These are phyloP conservation scores for Drosophila affinis DNA, from an alignment of 2,888 invertebrate species.

Conservation along the genomic window DNA sequence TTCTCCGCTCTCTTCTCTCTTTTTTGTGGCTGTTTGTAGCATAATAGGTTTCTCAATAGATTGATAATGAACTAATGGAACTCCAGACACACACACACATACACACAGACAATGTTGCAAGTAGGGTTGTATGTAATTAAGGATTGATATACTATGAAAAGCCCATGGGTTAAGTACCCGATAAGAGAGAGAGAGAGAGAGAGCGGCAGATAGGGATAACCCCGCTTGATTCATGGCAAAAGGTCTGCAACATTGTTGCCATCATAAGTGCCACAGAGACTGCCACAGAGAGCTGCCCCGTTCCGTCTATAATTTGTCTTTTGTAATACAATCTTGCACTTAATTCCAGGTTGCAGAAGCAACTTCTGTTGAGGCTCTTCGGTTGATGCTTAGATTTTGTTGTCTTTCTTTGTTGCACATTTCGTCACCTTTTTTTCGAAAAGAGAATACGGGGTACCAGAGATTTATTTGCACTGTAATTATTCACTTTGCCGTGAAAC, in stretches of 20 bases:
- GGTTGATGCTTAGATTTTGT: conserved; percentile 35
- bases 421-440: conserved; percentile 40
- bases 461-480: conserved; percentile 78
- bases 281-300: conserved; percentile 11
- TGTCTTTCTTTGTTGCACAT: conserved; percentile 18
- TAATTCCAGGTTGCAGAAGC: conserved; percentile 50
- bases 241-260: conserved; percentile 29
- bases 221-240: conserved; percentile 3
- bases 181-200: not conserved
- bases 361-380: conserved; percentile 28
- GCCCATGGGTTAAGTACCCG: not conserved
- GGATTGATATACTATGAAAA: conserved; percentile 29
- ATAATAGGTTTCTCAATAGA: conserved; percentile 41
- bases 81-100: not conserved
- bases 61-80: conserved; percentile 41
- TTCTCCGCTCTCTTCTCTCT: not conserved
- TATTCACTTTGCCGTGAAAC: conserved; percentile 76
- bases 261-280: too few relatives aligned
- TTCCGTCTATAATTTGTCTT: conserved; percentile 50
- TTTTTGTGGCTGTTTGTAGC: conserved; percentile 13
- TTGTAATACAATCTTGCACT: conserved; percentile 60
- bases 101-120: conserved; percentile 12
- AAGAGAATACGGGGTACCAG: not conserved
- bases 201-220: not conserved
- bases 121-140: conserved; percentile 24